phyloP scores from a whole-genome alignment of 92 coral and sea anemone genomes.

The Montipora capitata region DNA sequence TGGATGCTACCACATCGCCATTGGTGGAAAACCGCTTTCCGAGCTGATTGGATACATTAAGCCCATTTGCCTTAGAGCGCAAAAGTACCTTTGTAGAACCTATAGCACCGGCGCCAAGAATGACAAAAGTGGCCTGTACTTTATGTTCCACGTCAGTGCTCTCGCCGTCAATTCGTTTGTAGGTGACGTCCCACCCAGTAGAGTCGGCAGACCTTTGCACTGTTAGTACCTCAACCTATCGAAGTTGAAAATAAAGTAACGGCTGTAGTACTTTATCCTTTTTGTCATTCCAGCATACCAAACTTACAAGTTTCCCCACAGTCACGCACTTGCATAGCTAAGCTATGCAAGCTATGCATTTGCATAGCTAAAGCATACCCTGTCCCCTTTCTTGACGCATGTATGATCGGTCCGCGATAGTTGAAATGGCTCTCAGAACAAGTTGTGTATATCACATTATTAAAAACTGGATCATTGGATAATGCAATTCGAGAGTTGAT shows the following conservation, averaged over 20 bases:
- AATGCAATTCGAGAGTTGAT: no score
- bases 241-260: background rate
- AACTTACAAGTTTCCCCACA: no score
- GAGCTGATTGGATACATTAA: slow-evolving; percentile 41
- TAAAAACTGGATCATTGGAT: no score
- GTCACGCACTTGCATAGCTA: no score
- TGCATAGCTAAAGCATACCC: background rate
- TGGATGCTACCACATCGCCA: slow-evolving; percentile 65
- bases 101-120: slow-evolving; percentile 71
- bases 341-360: no score
- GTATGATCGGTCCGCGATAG: no score
- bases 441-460: no score
- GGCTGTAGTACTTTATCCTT: no score
- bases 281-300: no score
- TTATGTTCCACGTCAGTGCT: slow-evolving; percentile 43
- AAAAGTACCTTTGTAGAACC: slow-evolving; percentile 76
- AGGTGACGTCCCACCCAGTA: slow-evolving; percentile 65
- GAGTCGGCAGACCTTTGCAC: slow-evolving; percentile 19
- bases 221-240: slow-evolving; percentile 51
- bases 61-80: slow-evolving; percentile 73
- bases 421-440: no score
- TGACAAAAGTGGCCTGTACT: slow-evolving; percentile 55
- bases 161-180: slow-evolving; percentile 48
- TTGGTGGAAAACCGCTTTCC: slow-evolving; percentile 71
- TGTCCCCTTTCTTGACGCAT: no score